Evolutionary conservation across 1,140 invertebrate species (phyloP).

Genomic region (Drosophila fuyamai): DNA sequence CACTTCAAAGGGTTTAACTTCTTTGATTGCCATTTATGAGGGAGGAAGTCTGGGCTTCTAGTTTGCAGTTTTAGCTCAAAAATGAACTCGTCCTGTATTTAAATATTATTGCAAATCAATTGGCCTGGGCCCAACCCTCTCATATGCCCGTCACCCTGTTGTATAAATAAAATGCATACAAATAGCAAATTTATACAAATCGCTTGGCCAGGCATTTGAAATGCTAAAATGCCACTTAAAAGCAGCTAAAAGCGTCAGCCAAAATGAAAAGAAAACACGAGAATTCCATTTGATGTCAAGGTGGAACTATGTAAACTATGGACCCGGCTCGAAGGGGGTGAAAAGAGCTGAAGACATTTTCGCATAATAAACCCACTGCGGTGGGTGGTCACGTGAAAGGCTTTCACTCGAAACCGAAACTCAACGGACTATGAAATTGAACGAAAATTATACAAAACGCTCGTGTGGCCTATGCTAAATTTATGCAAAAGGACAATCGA

Average conservation of each 20-base stretch:
- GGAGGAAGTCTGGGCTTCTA: slow-evolving; percentile 35
- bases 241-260: slow-evolving; percentile 63
- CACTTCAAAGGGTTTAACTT: slow-evolving; percentile 61
- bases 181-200: slow-evolving; percentile 84
- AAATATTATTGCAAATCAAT: slow-evolving; percentile 84
- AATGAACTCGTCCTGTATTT: slow-evolving; percentile 73
- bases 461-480: slow-evolving; percentile 58
- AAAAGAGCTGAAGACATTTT: slow-evolving; percentile 19
- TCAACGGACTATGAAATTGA: slow-evolving; percentile 84
- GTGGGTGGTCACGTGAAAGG: slow-evolving; percentile 67
- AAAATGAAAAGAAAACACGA: slow-evolving; percentile 84
- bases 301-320: slow-evolving; percentile 80
- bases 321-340: slow-evolving; percentile 1
- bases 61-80: slow-evolving; percentile 11
- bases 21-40: slow-evolving; percentile 61
- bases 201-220: slow-evolving; percentile 67
- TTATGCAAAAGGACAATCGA: slow-evolving; percentile 69
- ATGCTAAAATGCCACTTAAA: slow-evolving; percentile 83
- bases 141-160: background rate
- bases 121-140: slow-evolving; percentile 20
- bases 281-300: slow-evolving; percentile 82
- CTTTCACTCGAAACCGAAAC: slow-evolving; percentile 63
- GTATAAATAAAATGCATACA: slow-evolving; percentile 80
- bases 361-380: slow-evolving; percentile 54
- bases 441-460: slow-evolving; percentile 78